phyloP scores from a whole-genome alignment of 2,113 vertebrate genomes.

The Xenus cinereus region DNA sequence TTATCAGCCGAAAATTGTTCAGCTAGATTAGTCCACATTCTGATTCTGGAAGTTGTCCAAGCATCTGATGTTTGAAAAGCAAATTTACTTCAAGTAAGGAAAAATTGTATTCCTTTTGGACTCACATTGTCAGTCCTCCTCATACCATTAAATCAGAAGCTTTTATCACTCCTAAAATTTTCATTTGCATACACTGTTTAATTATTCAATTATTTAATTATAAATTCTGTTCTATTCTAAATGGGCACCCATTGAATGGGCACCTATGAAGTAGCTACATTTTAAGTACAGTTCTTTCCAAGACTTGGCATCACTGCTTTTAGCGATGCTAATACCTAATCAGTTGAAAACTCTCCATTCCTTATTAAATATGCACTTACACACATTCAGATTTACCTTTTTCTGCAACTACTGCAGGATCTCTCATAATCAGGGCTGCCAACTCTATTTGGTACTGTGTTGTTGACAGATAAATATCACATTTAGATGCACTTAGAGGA shows the following conservation, averaged over 20 bases:
- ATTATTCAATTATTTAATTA: not conserved
- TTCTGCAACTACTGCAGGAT: not conserved
- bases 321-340: not conserved
- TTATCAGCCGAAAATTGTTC: slow-evolving; percentile 42
- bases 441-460: not conserved
- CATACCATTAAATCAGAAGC: not conserved
- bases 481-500: not conserved
- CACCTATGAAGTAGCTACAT: not conserved
- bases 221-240: not conserved
- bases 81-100: slow-evolving; percentile 29
- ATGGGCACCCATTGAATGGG: not conserved
- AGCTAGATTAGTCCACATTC: not conserved
- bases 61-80: slow-evolving; percentile 36
- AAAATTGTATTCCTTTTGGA: slow-evolving; percentile 11
- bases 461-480: not conserved
- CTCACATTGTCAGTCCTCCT: not conserved
- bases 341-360: not conserved
- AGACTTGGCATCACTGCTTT: not conserved
- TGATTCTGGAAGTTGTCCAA: slow-evolving; percentile 49
- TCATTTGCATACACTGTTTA: not conserved
- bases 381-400: not conserved
- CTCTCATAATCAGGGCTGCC: not conserved
- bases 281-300: not conserved
- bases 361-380: not conserved
- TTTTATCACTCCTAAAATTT: not conserved